Evolutionary conservation across 1,140 invertebrate genomes (phyloP), one percentile per base, ranked within the genome.

Genomic region (Bombus sylvicola): DNA sequence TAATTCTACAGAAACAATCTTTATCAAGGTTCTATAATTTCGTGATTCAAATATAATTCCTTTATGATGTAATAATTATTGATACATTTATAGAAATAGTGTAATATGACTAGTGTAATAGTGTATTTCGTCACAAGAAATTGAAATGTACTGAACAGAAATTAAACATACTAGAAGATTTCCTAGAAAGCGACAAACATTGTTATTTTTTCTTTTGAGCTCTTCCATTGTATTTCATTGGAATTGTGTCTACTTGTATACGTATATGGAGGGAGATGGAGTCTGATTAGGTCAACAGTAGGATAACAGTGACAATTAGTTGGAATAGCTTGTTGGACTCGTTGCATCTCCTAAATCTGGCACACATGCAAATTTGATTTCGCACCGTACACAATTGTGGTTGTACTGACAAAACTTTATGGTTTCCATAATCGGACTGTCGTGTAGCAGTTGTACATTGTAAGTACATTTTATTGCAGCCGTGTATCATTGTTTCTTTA

Each of bases 281-380:
- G 53, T 5, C n/a, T 18, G 53, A 75, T 59, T 37, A 34, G 34
- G 34, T 76, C 34, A 59, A 59, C 47, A 22, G 47, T 59, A 4
- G 66, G 22, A 34, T 68, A 68, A 43, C 34, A 74, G 8, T 13
- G 47, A 34, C 74, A 76, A 76, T 76, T 76, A 92, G 85, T 59
- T 77, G 73, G 62, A 81, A 83, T 83, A 69, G 85, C 73, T 88
- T 43, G 64, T 43, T 69, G 72, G 82, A 81, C 53, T 83, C 79
- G 83, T 89, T 88, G 85, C 86, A 73, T 88, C 34, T 74, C 86
- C 84, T 84, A 69, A 59, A 41, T 64, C 76, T 87, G 72, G 86
- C 89, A 87, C 91, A 83, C 83, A 91, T 91, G 90, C 85, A 91
- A 91, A 76, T 91, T 89, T 88, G 73, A 71, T 37, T 64, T 64